Evolutionary conservation across 2,888 invertebrate genomes (phyloP).

Genomic region (Melitaea athalia): DNA sequence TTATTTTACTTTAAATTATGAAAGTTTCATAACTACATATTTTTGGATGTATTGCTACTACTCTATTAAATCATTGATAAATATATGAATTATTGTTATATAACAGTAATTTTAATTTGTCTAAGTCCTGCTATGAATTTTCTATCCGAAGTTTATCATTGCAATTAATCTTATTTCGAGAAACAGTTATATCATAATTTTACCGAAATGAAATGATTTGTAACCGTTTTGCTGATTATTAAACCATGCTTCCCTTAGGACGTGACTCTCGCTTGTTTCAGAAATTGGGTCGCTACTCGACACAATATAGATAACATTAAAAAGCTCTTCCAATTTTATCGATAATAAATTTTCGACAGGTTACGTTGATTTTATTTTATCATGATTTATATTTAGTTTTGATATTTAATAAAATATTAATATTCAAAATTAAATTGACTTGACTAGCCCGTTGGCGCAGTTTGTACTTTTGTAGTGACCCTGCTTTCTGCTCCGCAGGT

Average conservation of each 20-base stretch:
- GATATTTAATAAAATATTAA: neutral
- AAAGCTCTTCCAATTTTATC: constrained; percentile 44
- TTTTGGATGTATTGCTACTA: no score
- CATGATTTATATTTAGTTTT: constrained; percentile 13
- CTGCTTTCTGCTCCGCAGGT: no score
- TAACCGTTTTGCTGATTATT: constrained; percentile 57
- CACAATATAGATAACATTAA: constrained; percentile 52
- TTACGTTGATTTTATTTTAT: constrained; percentile 29
- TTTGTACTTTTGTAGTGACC: no score
- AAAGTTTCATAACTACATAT: no score
- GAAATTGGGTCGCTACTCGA: constrained; percentile 60
- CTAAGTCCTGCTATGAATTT: no score
- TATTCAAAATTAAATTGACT: no score
- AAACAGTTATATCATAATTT: constrained; percentile 13
- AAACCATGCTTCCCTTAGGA: constrained; percentile 56
- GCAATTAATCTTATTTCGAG: neutral
- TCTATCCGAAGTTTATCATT: neutral
- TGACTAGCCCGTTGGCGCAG: no score
- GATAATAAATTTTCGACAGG: constrained; percentile 37
- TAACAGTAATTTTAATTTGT: no score
- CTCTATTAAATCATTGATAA: no score
- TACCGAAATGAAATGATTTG: constrained; percentile 28
- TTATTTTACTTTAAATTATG: no score
- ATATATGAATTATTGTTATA: no score
- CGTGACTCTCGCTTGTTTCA: constrained; percentile 64